phyloP scores from a whole-genome alignment of 2,113 vertebrate genomes.

The Corvus moneduloides region DNA sequence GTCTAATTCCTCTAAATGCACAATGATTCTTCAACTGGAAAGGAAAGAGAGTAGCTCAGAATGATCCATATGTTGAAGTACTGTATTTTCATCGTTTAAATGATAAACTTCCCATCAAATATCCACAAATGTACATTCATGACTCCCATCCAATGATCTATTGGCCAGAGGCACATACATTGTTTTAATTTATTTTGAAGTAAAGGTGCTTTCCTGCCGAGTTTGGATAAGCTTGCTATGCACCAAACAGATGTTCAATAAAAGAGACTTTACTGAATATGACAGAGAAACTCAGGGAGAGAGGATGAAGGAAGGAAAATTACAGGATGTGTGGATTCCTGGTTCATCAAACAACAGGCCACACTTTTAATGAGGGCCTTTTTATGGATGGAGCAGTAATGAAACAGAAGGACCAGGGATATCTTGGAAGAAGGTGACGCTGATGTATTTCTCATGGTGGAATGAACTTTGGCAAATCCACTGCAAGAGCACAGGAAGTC shows the following conservation, averaged over 20 bases:
- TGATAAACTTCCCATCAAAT: conserved; percentile 60
- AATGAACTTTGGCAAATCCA: neutral
- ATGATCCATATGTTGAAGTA: conserved; percentile 66
- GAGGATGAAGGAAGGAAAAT: conserved; percentile 21
- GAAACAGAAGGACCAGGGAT: neutral
- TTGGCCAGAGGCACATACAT: conserved; percentile 68
- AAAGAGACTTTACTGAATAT: conserved; percentile 54
- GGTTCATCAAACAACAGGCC: conserved; percentile 19
- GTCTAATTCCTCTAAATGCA: conserved; percentile 47
- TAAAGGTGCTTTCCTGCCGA: conserved; percentile 66
- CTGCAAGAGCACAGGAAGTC: neutral
- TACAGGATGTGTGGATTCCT: conserved; percentile 3
- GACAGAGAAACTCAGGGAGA: conserved; percentile 11
- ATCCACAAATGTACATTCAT: conserved; percentile 54
- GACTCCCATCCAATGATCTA: conserved; percentile 62
- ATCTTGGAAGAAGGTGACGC: neutral
- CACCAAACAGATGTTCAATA: conserved; percentile 60
- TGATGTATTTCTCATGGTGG: accelerated
- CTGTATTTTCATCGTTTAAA: conserved; percentile 55
- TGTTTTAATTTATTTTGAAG: conserved; percentile 70
- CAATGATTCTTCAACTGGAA: conserved; percentile 54
- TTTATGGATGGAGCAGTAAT: neutral
- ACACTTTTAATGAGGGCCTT: neutral
- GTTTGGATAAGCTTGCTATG: conserved; percentile 48
- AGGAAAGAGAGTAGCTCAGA: conserved; percentile 34